A percentile compares a stretch with the other conserved stretches of the same genome.
Evolutionary conservation across 2,797 vertebrate genomes (phyloP).

Genomic region (Antennarius maculatus): DNA sequence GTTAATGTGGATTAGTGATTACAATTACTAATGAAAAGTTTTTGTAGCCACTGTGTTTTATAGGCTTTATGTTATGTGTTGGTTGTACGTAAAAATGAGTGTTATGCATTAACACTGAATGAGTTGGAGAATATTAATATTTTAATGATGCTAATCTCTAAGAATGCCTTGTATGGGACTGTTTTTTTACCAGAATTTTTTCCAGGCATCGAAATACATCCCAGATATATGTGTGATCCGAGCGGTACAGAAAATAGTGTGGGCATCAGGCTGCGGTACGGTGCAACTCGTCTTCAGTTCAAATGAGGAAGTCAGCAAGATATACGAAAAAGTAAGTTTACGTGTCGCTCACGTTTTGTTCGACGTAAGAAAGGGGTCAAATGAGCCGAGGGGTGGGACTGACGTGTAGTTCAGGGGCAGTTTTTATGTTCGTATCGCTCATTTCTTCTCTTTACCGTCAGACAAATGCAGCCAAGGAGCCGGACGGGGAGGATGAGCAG

Average conservation of each 20-base stretch:
- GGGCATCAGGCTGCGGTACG: conserved; percentile 97
- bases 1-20: background rate
- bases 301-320: conserved; percentile 99
- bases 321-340: conserved; percentile 93
- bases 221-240: conserved; percentile 98
- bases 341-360: background rate
- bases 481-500: conserved; percentile 96
- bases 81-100: background rate
- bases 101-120: background rate
- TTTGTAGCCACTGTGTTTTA: too few species aligned
- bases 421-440: background rate
- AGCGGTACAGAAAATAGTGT: conserved; percentile 98
- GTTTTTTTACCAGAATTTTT: conserved; percentile 79
- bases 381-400: too few species aligned
- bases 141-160: conserved; percentile 10
- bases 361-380: background rate
- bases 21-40: background rate
- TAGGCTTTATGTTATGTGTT: background rate
- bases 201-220: conserved; percentile 97
- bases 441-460: conserved; percentile 52
- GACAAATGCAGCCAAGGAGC: conserved; percentile 96
- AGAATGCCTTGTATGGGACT: conserved; percentile 47
- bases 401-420: background rate
- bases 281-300: conserved; percentile 97
- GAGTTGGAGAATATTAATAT: background rate